Evolutionary conservation across 2,888 invertebrate genomes (phyloP), one percentile per base, ranked within the genome.

Genomic region (Folsomia candida): DNA sequence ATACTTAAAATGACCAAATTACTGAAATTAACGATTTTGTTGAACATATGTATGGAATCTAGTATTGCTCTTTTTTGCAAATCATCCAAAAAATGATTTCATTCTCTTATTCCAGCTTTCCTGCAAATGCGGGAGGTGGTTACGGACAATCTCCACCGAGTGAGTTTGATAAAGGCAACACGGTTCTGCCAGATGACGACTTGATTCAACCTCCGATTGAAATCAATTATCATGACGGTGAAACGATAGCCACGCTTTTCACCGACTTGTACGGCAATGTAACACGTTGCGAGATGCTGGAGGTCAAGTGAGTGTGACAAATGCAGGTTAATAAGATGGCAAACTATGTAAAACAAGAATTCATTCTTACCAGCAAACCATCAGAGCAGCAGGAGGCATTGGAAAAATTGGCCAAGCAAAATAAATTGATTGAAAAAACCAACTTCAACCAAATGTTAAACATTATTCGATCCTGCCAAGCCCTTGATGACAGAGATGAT

Each of bases 171-270:
- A 11, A 9, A 11, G 47, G 47, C 47, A 11, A 47, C 47, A 18
- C 9, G 9, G 18, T 47, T 47, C 47, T 47, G 47, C 9, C 9
- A 9, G 47, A 47, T 11, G 18, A 9, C 18, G 9, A 47, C 9
- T 9, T 9, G 9, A 18, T 9, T 6, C 67, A 26, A 11, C 37
- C 47, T 18, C 70, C 73, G 4, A 62, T 73, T 26, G 78, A 78
- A 67, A 72, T 80, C n/a, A 89, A 91, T 75, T 92, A 91, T 83
- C 87, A 88, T 83, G 87, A 91, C 84, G 93, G 92, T 81, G 91
- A 91, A 84, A 91, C 93, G 1, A 89, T 93, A 58, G 93, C 92
- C 1, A 88, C 93, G 58, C 89, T 92, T 60, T 92, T 61, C 27
- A 76, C 75, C 18, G 75, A 77, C 64, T 29, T 28, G 2, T 67